Evolutionary conservation across 2,797 vertebrate species (phyloP).

Genomic region (Phoxinus dragarum): DNA sequence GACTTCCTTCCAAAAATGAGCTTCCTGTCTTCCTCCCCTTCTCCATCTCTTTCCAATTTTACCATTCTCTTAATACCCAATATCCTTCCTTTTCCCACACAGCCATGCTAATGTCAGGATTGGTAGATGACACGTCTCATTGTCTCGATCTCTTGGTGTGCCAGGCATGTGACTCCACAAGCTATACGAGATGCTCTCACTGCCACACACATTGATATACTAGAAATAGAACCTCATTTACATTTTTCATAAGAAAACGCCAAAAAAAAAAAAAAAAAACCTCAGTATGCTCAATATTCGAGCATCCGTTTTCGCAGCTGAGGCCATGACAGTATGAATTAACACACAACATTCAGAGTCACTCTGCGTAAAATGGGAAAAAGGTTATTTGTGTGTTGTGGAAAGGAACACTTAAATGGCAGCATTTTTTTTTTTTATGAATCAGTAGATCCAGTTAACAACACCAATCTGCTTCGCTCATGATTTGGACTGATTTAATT

Average conservation of each 20-base stretch:
- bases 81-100: constrained; percentile 30
- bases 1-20: constrained; percentile 4
- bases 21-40: constrained; percentile 5
- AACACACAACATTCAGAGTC: not conserved
- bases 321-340: constrained; percentile 18
- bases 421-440: not conserved
- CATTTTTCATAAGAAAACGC: constrained; percentile 69
- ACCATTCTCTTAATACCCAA: constrained; percentile 32
- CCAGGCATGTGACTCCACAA: constrained; percentile 27
- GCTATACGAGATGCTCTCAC: constrained; percentile 36
- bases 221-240: constrained; percentile 75
- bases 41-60: constrained; percentile 20
- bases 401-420: not conserved
- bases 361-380: not conserved
- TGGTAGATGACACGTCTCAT: constrained; percentile 46
- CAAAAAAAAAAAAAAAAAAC: not conserved
- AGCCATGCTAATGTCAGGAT: constrained; percentile 40
- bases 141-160: constrained; percentile 37
- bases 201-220: constrained; percentile 50
- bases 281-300: not conserved
- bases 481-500: not conserved
- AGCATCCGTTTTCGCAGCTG: not conserved
- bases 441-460: not conserved
- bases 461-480: not conserved
- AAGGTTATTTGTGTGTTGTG: not conserved